Base-by-base conservation (phyloP, 1,140 invertebrate genomes). In the Drosophila ironensis region DNA sequence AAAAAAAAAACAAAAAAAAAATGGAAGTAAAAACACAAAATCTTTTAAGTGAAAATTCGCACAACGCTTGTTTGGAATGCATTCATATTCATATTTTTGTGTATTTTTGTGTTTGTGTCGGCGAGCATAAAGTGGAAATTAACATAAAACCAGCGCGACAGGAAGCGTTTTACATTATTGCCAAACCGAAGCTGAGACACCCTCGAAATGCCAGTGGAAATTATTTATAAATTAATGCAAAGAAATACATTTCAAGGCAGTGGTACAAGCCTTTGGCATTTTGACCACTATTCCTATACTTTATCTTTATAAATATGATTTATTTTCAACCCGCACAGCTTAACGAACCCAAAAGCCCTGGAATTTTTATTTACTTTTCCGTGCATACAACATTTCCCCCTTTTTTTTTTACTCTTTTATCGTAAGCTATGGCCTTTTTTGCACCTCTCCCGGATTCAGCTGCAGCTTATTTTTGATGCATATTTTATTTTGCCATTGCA, bases 401-500 rank as follows among this genome's bases (percentile, higher is more conserved):
- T n/a, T n/a, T n/a, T n/a, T n/a, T n/a, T n/a, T n/a, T n/a, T 82
- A 64, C 40, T 61, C 48, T 63, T 30, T 37, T 37, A 16, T 37
- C 14, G 37, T 47, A 44, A 53, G 52, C 67, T 35, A 57, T 28
- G 60, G 46, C 48, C 35, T 51, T 71, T 46, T 50, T 30, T 37
- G 28, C 41, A 50, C 35, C n/a, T 57, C 30, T 33, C 30, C 25
- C 78, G 72, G 80, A 74, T 78, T 84, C 61, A 74, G 78, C 78
- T 66, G 78, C 80, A 84, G 73, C 78, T 84, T 84, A 84, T 86
- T 78, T 84, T 86, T 74, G 72, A 84, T 84, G 80, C 80, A 84
- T 84, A 84, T 86, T 84, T 84, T 74, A 86, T 86, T 82, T 84
- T 71, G 80, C 80, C 73, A 71, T 84, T 84, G 78, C 80, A 84